phyloP scores from a whole-genome alignment of 2,888 invertebrate genomes.

The Erannis defoliaria region DNA sequence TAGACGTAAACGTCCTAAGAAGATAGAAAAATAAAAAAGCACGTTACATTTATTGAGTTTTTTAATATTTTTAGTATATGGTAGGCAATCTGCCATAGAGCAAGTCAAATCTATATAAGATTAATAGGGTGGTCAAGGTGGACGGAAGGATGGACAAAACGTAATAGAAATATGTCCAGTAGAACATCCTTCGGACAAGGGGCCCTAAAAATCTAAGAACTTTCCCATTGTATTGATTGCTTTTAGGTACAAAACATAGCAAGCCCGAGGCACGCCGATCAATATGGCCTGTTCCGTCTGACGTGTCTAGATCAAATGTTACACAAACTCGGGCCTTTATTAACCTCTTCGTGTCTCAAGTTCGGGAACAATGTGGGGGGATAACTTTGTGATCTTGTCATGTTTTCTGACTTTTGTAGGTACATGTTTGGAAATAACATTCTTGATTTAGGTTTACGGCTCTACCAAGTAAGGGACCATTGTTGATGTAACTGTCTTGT shows the following conservation, averaged over 20 bases:
- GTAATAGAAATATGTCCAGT: too few relatives aligned
- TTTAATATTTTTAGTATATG: too few relatives aligned
- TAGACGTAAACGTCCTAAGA: too few relatives aligned
- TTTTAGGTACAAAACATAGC: not conserved
- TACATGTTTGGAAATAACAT: not conserved
- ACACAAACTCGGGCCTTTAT: conserved; percentile 3
- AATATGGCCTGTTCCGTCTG: conserved; percentile 4
- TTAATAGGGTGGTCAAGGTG: too few relatives aligned
- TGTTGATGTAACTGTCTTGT: not conserved
- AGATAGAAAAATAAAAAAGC: too few relatives aligned
- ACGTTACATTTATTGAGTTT: too few relatives aligned
- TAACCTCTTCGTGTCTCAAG: conserved; percentile 2
- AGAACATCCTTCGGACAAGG: too few relatives aligned
- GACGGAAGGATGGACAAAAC: too few relatives aligned
- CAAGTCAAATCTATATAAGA: too few relatives aligned
- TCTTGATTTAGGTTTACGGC: not conserved
- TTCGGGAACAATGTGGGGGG: not conserved
- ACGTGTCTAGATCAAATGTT: conserved; percentile 1
- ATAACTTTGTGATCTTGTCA: not conserved
- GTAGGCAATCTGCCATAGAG: too few relatives aligned
- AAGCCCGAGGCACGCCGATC: conserved; percentile 3
- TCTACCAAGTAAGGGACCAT: not conserved
- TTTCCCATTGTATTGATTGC: not conserved
- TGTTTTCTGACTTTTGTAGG: not conserved
- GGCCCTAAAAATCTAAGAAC: too few relatives aligned